Percentiles rank a stretch among this genome's conserved stretches.
Evolutionary conservation across 2,797 vertebrate genomes (phyloP).

Genomic region (Gobio occitaniae): DNA sequence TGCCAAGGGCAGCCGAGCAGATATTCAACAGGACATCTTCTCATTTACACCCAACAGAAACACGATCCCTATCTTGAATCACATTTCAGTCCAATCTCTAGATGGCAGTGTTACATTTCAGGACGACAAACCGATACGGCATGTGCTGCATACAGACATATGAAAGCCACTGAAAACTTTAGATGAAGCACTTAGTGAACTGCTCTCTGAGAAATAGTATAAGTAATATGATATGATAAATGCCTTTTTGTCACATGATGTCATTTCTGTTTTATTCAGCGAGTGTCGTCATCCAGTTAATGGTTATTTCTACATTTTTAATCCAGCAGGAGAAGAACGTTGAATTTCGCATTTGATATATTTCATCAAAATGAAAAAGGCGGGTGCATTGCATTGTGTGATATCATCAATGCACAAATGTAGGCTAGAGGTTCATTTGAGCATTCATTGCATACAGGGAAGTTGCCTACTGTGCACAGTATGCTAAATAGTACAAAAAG

Average conservation of each 20-base stretch:
- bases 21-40: conserved; percentile 43
- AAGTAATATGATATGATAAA: background rate
- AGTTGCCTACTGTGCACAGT: background rate
- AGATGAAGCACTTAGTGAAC: background rate
- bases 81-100: conserved; percentile 22
- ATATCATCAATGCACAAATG: background rate
- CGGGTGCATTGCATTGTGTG: background rate
- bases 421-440: background rate
- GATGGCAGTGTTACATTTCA: conserved; percentile 58
- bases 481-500: background rate
- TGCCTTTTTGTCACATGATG: background rate
- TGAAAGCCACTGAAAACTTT: background rate
- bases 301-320: background rate
- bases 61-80: conserved; percentile 1
- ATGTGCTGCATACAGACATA: background rate
- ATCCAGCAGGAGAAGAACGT: background rate
- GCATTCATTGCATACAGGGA: background rate
- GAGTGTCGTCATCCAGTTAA: background rate
- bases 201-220: background rate
- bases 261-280: conserved; percentile 2
- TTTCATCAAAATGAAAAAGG: background rate
- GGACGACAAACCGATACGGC: background rate
- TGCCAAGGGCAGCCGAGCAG: conserved; percentile 50
- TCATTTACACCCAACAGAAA: conserved; percentile 50
- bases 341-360: background rate